Conservation (phyloP, 2,797 vertebrate species). For the Hypotaenidia okinawae region DNA sequence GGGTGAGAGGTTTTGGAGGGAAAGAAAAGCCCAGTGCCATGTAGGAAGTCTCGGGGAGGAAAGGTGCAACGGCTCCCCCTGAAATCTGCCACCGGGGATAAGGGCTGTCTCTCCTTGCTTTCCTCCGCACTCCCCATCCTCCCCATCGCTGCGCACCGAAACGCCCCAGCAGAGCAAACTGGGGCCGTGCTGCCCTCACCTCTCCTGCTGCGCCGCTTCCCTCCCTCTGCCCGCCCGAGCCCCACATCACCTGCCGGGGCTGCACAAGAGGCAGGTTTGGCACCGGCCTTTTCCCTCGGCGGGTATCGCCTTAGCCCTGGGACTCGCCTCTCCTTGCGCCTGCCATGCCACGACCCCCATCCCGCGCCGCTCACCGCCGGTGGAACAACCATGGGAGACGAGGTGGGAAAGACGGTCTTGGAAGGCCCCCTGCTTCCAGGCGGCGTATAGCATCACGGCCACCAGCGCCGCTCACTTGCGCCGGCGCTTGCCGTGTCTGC, state of each 20-base stretch:
- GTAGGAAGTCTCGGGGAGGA: neutral
- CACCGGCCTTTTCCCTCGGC: neutral
- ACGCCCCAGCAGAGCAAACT: neutral
- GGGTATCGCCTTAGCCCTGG: neutral
- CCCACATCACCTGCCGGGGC: neutral
- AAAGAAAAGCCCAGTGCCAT: neutral
- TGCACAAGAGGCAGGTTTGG: neutral
- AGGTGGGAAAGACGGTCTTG: constrained; percentile 47
- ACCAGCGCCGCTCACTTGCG: neutral
- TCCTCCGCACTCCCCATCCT: neutral
- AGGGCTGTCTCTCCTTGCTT: neutral
- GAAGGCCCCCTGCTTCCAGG: constrained; percentile 63
- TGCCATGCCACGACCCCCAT: neutral
- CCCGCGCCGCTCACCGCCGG: neutral
- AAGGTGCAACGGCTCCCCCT: neutral
- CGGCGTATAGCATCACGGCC: constrained; percentile 29
- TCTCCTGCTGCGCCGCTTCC: neutral
- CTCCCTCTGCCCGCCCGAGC: too few species aligned
- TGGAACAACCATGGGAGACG: neutral
- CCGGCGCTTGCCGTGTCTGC: neutral
- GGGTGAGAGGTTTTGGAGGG: neutral
- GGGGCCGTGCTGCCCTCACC: neutral
- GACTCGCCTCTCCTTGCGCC: neutral
- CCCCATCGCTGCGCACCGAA: neutral
- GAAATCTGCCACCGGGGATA: neutral